Evolutionary conservation across 2,113 vertebrate species (phyloP), one percentile per base, ranked within the genome.

Genomic region (Vulpes vulpes): DNA sequence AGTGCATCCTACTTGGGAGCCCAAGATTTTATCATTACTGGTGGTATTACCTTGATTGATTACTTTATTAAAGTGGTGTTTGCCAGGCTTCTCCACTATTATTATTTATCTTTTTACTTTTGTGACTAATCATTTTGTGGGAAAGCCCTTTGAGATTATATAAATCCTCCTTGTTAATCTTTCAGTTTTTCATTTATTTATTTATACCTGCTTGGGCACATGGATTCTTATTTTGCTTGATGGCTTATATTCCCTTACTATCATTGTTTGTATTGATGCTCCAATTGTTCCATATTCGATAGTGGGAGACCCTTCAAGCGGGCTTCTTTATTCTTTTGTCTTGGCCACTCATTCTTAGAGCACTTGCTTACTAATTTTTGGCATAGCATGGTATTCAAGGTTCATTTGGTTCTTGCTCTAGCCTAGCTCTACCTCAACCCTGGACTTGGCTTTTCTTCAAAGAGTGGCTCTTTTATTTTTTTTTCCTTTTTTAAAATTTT

Each of bases 281-380:
- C 22, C 6, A 35, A 0, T 93, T 90, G 60, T 87, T 67, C 49
- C 65, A 86, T 53, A 87, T 69, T 92, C 90, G 32, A 22, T 62
- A 71, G 14, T 79, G 53, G 80, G 10, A 51, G 3, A 59, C 22
- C 67, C n/a, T 90, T 95, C 38, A 74, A 88, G 8, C 32, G 85
- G 49, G 11, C n/a, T 51, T 51, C 62, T 79, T 92, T 91, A 32
- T 93, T 93, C 25, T 78, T 97, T 95, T 81, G 73, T 87, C 17
- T 17, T 57, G 38, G 23, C 17, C 64, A 15, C 64, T 93, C 23
- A 89, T 85, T 96, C 57, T 96, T 89, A 74, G 19, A 89, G 38
- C 22, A 59, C 9, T 80, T 74, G 35, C 17, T 93, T n/a, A 38
- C 38, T 79, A 19, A 53, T 94, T 85, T 96, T 95, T 89, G 59